phyloP scores from a whole-genome alignment of 1,140 invertebrate genomes.

The Danaus melanippus region DNA sequence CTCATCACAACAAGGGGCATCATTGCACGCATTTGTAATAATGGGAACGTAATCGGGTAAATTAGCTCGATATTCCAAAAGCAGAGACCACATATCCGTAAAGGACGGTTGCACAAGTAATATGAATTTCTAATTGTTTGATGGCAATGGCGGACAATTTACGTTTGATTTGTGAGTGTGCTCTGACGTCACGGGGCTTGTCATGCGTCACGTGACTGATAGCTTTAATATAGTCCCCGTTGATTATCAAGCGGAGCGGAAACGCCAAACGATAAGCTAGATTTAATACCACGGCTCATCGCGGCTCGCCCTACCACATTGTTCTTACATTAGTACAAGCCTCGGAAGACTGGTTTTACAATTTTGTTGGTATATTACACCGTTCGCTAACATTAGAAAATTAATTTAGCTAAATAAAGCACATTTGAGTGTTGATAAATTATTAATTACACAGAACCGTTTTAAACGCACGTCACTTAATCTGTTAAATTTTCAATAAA shows the following conservation, averaged over 20 bases:
- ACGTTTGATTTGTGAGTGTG: slow-evolving; percentile 47
- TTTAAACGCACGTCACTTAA: too few relatives aligned
- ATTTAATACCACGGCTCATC: slow-evolving; percentile 66
- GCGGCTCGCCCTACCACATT: slow-evolving; percentile 34
- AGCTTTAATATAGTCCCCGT: slow-evolving; percentile 66
- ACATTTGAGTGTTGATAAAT: too few relatives aligned
- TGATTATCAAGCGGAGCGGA: slow-evolving; percentile 62
- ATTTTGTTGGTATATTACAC: too few relatives aligned
- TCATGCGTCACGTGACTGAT: slow-evolving; percentile 61
- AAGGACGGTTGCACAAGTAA: slow-evolving; percentile 19
- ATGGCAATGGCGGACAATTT: slow-evolving; percentile 28
- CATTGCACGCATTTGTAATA: too few relatives aligned
- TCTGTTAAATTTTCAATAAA: slow-evolving; percentile 12
- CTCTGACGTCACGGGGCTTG: slow-evolving; percentile 46
- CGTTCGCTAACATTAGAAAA: too few relatives aligned
- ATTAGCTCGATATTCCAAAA: not conserved
- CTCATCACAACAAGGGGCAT: too few relatives aligned
- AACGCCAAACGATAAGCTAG: slow-evolving; percentile 67
- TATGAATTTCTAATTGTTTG: slow-evolving; percentile 34
- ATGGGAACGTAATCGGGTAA: too few relatives aligned
- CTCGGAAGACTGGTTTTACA: not conserved
- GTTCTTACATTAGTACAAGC: slow-evolving; percentile 30
- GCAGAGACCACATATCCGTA: not conserved
- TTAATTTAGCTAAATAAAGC: too few relatives aligned
- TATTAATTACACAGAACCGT: too few relatives aligned